A percentile compares a stretch with the other conserved stretches of the same genome.
phyloP scores from a whole-genome alignment of 2,113 vertebrate species.

The Eclectus roratus region DNA sequence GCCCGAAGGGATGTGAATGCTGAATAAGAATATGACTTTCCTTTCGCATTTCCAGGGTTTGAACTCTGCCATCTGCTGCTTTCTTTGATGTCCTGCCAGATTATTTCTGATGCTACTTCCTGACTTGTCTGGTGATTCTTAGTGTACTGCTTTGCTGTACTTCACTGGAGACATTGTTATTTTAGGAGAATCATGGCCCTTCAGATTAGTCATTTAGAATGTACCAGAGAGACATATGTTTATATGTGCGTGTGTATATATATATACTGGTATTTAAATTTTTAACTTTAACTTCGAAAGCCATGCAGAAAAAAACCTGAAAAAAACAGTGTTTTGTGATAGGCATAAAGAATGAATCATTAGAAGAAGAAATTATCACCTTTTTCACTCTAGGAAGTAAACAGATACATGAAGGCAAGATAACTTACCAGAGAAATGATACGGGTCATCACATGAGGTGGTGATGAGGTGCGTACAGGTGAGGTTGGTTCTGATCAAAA shows the following conservation, averaged over 20 bases:
- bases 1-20: not conserved
- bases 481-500: not conserved
- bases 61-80: not conserved
- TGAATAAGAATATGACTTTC: not conserved
- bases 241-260: not conserved
- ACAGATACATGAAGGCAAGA: not conserved
- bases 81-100: not conserved
- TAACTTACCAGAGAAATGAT: not conserved
- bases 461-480: not conserved
- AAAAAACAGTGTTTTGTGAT: not conserved
- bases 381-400: not conserved
- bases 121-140: not conserved
- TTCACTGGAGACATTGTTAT: not conserved
- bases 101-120: not conserved
- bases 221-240: not conserved
- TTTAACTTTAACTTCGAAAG: not conserved
- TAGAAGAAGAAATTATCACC: not conserved
- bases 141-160: not conserved
- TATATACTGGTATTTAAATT: not conserved
- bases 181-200: not conserved
- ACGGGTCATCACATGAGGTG: not conserved
- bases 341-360: not conserved
- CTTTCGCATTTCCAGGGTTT: not conserved
- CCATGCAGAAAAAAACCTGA: not conserved
- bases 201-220: constrained; percentile 2